Percentiles rank a stretch among this genome's conserved stretches.
Evolutionary conservation across 1,140 invertebrate genomes (phyloP).

Genomic region (Mizuhopecten yessoensis): DNA sequence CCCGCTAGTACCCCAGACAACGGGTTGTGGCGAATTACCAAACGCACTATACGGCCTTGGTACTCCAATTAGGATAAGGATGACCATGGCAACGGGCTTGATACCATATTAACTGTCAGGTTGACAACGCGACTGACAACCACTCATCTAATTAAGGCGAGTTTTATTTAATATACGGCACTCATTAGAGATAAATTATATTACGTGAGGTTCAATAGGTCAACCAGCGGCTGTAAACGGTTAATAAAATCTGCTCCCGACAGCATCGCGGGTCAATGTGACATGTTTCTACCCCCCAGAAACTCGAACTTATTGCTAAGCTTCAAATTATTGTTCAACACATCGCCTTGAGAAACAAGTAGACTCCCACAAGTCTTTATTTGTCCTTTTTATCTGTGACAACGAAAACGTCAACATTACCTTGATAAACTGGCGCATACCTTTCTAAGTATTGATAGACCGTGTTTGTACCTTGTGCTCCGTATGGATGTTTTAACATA

Average conservation of each 20-base stretch:
- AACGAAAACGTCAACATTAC: no score
- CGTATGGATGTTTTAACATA: no score
- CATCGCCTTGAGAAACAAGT: no score
- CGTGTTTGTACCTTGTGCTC: no score
- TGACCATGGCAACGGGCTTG: not conserved
- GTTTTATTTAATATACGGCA: not conserved
- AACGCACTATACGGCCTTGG: not conserved
- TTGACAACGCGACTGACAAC: constrained; percentile 3
- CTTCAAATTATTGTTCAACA: no score
- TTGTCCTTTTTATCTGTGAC: no score
- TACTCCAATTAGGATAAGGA: constrained; percentile 9
- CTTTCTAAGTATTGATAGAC: no score
- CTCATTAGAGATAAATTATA: constrained; percentile 22
- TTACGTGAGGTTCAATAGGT: not conserved
- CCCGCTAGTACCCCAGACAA: not conserved
- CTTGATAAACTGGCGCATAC: no score
- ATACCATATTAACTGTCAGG: not conserved
- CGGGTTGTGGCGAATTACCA: no score
- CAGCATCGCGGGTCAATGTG: not conserved
- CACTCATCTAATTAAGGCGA: not conserved
- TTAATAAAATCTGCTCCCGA: not conserved
- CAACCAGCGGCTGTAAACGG: not conserved
- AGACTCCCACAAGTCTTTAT: no score
- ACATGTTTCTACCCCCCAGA: not conserved
- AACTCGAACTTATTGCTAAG: no score